Percentiles rank a stretch among this genome's conserved stretches.
These are phyloP conservation scores for Stichodactyla mertensii DNA, from an alignment of 64 coral and sea anemone genomes.

Conservation along the genomic window DNA sequence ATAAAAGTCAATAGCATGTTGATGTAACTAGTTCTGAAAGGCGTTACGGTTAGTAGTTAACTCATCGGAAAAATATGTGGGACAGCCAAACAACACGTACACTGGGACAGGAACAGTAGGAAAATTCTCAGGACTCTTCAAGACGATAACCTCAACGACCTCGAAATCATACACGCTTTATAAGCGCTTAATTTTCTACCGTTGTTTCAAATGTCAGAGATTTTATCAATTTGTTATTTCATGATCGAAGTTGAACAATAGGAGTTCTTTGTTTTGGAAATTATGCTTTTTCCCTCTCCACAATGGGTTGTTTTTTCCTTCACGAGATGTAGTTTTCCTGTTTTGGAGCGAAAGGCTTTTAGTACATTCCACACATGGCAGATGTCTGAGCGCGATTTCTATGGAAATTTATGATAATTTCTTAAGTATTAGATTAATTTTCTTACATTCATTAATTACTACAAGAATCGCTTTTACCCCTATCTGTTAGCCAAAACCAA, in stretches of 20 bases:
- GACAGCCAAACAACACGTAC: background rate
- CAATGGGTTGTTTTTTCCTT: background rate
- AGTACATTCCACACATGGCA: background rate
- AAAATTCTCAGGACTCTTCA: background rate
- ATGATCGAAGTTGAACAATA: background rate
- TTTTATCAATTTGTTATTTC: background rate
- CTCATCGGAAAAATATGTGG: background rate
- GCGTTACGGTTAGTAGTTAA: background rate
- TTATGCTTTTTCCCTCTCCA: background rate
- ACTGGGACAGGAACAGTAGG: background rate
- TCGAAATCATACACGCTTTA: background rate
- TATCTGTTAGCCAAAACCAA: background rate
- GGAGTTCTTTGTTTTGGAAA: background rate
- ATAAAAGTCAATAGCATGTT: background rate
- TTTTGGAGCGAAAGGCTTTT: constrained; percentile 3
- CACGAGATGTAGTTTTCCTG: constrained; percentile 2
- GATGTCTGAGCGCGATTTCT: background rate
- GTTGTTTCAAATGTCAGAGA: constrained; percentile 1
- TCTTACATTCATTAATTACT: background rate
- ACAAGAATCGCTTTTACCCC: background rate
- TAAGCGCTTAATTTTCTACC: constrained; percentile 1
- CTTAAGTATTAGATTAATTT: background rate
- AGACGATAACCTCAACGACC: constrained; percentile 1
- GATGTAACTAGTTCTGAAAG: background rate
- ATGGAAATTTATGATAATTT: constrained; percentile 11